Base-by-base conservation (phyloP, 1,140 invertebrate genomes). In the Battus philenor region DNA sequence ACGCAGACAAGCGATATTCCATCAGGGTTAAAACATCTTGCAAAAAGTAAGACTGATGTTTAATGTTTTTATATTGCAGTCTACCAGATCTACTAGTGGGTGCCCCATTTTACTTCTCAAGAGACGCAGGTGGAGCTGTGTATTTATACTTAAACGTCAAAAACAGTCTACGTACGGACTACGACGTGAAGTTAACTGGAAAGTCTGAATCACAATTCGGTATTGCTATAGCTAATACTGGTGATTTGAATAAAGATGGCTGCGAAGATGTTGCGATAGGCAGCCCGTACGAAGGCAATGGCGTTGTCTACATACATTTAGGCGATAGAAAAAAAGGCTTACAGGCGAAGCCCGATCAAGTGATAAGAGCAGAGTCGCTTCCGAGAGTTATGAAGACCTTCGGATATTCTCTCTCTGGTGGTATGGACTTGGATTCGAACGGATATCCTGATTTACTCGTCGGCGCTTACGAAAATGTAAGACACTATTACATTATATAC, bases 191-290 rank as follows among this genome's bases (percentile, higher is more conserved):
- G 69, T 59, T 95, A 3, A 91, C 90, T 5, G 93, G 94, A 1
- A 89, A 90, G 36, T 68, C 86, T 27, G 93, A 95, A 79, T 94
- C 93, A 29, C 90, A 94, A 50, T 98, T 97, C 80, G 96, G 96
- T 2, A 92, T 97, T 54, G 89, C 97, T 0, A 86, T 98, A 46
- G 90, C 95, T 1, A 93, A 93, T 68, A 80, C 96, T 12, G 95
- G 95, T 18, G 97, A 98, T 78, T 87, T 98, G 4, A 98, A 98
- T 72, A 94, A 94, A 79, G 97, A 98, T 77, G 92, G 92, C 0
- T 96, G 90, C 68, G 93, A 94, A 60, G 97, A 98, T 75, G 86
- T 98, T 31, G 96, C 95, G 0, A 90, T 98, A 41, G 97, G 97
- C 9, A 96, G 96, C 12, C 97, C 96, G 0, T 98, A 97, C 71